These are phyloP conservation scores for Polydesmus complanatus DNA, from an alignment of 2,888 invertebrate genomes.

Conservation along the genomic window DNA sequence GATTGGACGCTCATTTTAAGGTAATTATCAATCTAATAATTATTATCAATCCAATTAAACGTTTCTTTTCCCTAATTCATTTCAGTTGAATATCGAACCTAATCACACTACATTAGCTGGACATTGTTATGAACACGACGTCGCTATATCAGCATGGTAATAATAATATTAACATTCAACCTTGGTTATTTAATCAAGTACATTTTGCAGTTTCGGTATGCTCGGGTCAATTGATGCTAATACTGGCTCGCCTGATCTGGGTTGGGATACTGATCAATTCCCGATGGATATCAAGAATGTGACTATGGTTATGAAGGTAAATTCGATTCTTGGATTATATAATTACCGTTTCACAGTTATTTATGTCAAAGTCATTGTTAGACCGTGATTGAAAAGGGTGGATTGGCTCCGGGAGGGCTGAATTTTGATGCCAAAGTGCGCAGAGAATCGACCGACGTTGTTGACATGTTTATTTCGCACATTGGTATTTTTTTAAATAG, in stretches of 20 bases:
- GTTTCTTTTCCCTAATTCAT: constrained; percentile 1
- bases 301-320: constrained; percentile 44
- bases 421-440: constrained; percentile 42
- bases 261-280: constrained; percentile 40
- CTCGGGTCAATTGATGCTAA: constrained; percentile 44
- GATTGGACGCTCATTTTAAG: constrained; percentile 46
- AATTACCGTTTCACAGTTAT: neutral
- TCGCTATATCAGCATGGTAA: constrained; percentile 47
- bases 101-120: constrained; percentile 41
- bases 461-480: constrained; percentile 41
- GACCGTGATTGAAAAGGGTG: constrained; percentile 37
- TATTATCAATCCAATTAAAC: neutral
- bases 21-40: no score
- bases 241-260: constrained; percentile 36
- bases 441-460: constrained; percentile 38
- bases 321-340: neutral
- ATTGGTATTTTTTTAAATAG: constrained; percentile 28
- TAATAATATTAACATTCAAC: neutral
- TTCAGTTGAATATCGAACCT: constrained; percentile 43
- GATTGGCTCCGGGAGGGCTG: constrained; percentile 45
- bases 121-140: constrained; percentile 38
- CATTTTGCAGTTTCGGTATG: constrained; percentile 40
- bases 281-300: constrained; percentile 40
- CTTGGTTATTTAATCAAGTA: neutral
- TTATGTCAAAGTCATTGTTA: constrained; percentile 17